Evolutionary conservation across 2,888 invertebrate genomes (phyloP), one percentile per base, ranked within the genome.

Genomic region (Lasius fuliginosus): DNA sequence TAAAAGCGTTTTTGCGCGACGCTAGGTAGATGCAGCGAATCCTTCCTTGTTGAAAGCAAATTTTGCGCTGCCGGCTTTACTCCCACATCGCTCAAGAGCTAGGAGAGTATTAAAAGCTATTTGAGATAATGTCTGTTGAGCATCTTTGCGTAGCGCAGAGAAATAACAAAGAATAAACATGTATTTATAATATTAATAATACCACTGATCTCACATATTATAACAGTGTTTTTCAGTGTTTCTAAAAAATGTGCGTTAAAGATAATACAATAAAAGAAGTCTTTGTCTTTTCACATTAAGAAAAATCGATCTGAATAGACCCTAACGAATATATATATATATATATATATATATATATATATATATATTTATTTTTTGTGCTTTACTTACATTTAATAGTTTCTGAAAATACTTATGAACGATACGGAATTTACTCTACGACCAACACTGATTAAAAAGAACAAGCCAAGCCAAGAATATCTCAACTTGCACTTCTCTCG

Each of bases 101-200:
- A 27, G 36, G 23, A 33, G 60, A 73, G 73, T 81, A 81, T 81
- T 81, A 81, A 81, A 81, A 81, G 60, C 79, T 73, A 81, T 81
- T 46, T 73, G 12, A 46, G 46, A 36, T 79, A 69, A 60, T 79
- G 23, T 71, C 46, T 71, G 46, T 73, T 81, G 33, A 46, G 27
- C 27, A 60, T 73, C 60, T 81, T 81, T 81, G 36, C 60, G 46
- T 73, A 60, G 18, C 46, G 27, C 46, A 15, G 23, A 42, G 60
- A 27, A 73, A 46, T 60, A 81, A 81, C 73, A 73, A 81, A 81
- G 73, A 60, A 81, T 81, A 60, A 60, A 79, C 58, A 60, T 60
- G 49, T 73, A 71, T 79, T 79, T 81, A 60, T 73, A 8, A 36
- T 71, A 60, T 46, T 46, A 12, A 27, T 46, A 73, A 73, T 49